These are phyloP conservation scores for Stigmatopora nigra DNA, from an alignment of 2,113 vertebrate species.

Conservation along the genomic window DNA sequence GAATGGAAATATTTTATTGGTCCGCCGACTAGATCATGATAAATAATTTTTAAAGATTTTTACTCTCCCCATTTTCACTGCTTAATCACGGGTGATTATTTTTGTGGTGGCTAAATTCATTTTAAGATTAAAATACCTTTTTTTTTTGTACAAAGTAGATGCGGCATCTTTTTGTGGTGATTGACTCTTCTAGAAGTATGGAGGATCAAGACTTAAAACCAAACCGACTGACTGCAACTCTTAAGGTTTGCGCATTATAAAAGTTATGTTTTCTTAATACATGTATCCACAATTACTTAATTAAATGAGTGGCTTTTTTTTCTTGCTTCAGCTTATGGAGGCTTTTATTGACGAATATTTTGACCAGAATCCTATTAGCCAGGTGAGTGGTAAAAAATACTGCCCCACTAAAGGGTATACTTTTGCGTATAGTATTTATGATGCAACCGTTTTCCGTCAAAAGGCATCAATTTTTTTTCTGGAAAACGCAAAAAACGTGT, in stretches of 20 bases:
- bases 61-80: not conserved
- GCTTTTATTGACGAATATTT: slow-evolving; percentile 95
- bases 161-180: slow-evolving; percentile 89
- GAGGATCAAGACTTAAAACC: slow-evolving; percentile 97
- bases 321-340: slow-evolving; percentile 78
- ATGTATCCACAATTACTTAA: not conserved
- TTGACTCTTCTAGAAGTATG: slow-evolving; percentile 93
- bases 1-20: not conserved
- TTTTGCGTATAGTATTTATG: too few species aligned
- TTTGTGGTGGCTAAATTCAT: not conserved
- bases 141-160: slow-evolving; percentile 71
- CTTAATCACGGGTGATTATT: not conserved
- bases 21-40: not conserved
- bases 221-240: slow-evolving; percentile 80
- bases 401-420: too few species aligned
- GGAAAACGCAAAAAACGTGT: not conserved
- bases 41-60: not conserved
- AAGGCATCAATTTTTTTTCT: too few species aligned
- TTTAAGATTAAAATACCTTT: not conserved
- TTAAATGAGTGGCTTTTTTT: not conserved
- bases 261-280: not conserved
- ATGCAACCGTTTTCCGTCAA: too few species aligned
- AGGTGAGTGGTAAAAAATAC: slow-evolving; percentile 69
- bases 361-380: slow-evolving; percentile 98
- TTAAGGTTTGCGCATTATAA: slow-evolving; percentile 72